Base-by-base conservation (phyloP, 2,113 vertebrate species). In the Pangasianodon hypophthalmus region DNA sequence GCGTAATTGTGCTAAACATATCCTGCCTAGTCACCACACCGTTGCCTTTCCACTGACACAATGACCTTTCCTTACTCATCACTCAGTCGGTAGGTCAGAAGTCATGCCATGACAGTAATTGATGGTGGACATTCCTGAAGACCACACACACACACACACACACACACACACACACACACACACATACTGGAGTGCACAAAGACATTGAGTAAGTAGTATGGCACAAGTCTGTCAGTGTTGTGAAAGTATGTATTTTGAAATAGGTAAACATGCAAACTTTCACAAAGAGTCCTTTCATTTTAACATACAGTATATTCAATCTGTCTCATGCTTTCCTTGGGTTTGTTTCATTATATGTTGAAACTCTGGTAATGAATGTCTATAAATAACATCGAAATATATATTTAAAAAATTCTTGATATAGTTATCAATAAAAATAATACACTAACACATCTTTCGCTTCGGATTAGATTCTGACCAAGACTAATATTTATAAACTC, bases 71-170 rank as follows among this genome's bases (percentile, higher is more conserved):
- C 21, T 82, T 46, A 44, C 37, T 62, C 48, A 69, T 85, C 69
- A 87, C 11, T 46, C n/a, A 62, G 85, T 56, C 79, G 26, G 21
- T 6, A 26, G 79, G 90, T 88, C 87, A 88, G 73, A 91, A 77
- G 84, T 84, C 52, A 75, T 75, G 67, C 8, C 82, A 52, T 84
- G 67, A 26, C 16, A 52, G 69, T 75, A 77, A 84, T 10, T n/a
- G 48, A 86, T 50, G 24, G 54, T 84, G 54, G 62, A 18, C 80
- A 52, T 44, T 50, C 26, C 37, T 87, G 13, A 32, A 29, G 9
- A 60, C 52, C 79, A 44, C 9, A 82, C 87, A 46, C 87, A 50
- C 41, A 41, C 32, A 58, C 81, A 41, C n/a, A 81, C 9, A 54
- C 79, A 54, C 52, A 24, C 58, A 24, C 58, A 81, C 79, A 82